phyloP scores from a whole-genome alignment of 2,797 vertebrate species.

The Florisuga fusca region DNA sequence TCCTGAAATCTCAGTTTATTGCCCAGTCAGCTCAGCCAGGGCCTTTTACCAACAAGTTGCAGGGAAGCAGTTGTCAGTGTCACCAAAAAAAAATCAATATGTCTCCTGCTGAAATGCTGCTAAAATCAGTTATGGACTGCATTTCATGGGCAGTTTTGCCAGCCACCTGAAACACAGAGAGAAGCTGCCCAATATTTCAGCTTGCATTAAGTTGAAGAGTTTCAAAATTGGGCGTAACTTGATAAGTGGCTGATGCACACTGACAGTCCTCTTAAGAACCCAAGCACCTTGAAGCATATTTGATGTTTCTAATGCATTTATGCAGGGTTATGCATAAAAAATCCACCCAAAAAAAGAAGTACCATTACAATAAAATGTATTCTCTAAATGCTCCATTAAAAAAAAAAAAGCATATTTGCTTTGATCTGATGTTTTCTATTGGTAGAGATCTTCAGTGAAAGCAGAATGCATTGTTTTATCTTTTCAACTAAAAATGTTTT shows the following conservation, averaged over 20 bases:
- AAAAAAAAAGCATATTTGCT: not conserved
- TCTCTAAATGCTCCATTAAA: not conserved
- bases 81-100: not conserved
- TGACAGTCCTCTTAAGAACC: not conserved
- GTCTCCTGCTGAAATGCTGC: not conserved
- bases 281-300: not conserved
- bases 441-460: not conserved
- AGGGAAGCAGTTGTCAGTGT: not conserved
- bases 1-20: not conserved
- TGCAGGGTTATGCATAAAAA: not conserved
- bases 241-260: not conserved
- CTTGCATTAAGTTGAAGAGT: not conserved
- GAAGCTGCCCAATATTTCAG: not conserved
- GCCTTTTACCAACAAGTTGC: not conserved
- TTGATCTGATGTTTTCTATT: not conserved
- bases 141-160: not conserved
- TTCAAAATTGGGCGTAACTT: not conserved
- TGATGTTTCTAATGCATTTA: not conserved
- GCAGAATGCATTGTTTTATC: not conserved
- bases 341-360: not conserved
- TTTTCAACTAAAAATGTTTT: not conserved
- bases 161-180: not conserved
- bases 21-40: not conserved
- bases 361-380: not conserved
- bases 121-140: not conserved